Percentiles rank a stretch among this genome's conserved stretches.
These are phyloP conservation scores for Melinaea menophilus DNA, from an alignment of 2,888 invertebrate genomes.

Conservation along the genomic window DNA sequence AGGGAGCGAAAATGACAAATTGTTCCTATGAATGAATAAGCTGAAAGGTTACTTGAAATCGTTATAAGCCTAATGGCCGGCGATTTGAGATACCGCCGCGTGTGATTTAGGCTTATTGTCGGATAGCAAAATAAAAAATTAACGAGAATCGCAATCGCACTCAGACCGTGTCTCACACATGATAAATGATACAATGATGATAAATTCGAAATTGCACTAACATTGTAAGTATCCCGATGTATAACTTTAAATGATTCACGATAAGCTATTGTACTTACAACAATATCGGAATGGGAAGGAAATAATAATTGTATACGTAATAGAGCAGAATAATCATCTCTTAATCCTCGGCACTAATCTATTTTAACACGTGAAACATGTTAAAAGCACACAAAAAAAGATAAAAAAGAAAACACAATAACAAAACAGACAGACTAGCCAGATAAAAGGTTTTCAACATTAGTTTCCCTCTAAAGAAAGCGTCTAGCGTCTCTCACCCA, in stretches of 20 bases:
- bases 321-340: neutral
- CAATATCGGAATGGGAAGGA: neutral
- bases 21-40: slow-evolving; percentile 24
- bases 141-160: slow-evolving; percentile 23
- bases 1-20: slow-evolving; percentile 36
- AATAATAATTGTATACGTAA: neutral
- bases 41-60: slow-evolving; percentile 14
- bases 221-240: slow-evolving; percentile 7
- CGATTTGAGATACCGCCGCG: slow-evolving; percentile 10
- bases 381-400: slow-evolving; percentile 3
- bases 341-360: neutral
- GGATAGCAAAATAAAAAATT: slow-evolving; percentile 23
- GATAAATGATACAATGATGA: slow-evolving; percentile 28
- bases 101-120: slow-evolving; percentile 9
- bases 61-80: slow-evolving; percentile 17
- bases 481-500: slow-evolving; percentile 38
- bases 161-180: slow-evolving; percentile 26
- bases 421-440: slow-evolving; percentile 2
- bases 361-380: neutral
- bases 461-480: slow-evolving; percentile 15
- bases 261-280: neutral
- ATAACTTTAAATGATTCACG: neutral
- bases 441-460: slow-evolving; percentile 4
- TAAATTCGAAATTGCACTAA: slow-evolving; percentile 22
- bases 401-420: slow-evolving; percentile 4